Evolutionary conservation across 2,113 vertebrate species (phyloP), one percentile per base, ranked within the genome.

Genomic region (Serinus canaria): DNA sequence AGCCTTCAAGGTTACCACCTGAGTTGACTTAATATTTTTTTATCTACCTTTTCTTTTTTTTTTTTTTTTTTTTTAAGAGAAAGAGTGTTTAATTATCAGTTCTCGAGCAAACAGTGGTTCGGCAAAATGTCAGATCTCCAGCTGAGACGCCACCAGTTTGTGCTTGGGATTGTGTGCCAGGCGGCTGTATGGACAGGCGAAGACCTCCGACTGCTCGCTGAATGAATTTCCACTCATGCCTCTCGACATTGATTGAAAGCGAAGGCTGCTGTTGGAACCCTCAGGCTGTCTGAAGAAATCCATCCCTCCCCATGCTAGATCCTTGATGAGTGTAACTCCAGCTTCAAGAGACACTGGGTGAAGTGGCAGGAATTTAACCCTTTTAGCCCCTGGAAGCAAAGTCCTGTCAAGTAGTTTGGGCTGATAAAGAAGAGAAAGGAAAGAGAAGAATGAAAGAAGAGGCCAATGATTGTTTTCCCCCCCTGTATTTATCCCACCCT

Each of bases 191-290:
- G 97, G 96, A 96, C 96, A 97, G 89, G 95, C 62, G 4, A 93
- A 68, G 97, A 97, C 97, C 96, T 96, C 97, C 95, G 11, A 97
- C 97, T 97, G 97, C 85, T 98, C 7, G 0, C 84, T 93, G 97
- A 98, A 98, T 97, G 97, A 97, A 97, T 98, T 97, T 97, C 97
- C 96, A 96, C 97, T 96, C 28, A 24, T 96, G 95, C 86, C 56
- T 96, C 96, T 92, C 72, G 75, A 97, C 93, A 93, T 92, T 98
- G 97, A 98, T 98, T 97, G 97, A 97, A 97, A 97, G 94, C 19
- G 94, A 98, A 97, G 92, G 96, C 94, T 97, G 94, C 90, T 95
- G 94, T 93, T 97, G 92, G 92, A 96, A 89, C 97, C 96, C 95
- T 94, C 66, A 50, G 95, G 96, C 96, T 95, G 94, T 95, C 92